phyloP scores from a whole-genome alignment of 1,140 invertebrate species.

The Muscidifurax raptorellus region DNA sequence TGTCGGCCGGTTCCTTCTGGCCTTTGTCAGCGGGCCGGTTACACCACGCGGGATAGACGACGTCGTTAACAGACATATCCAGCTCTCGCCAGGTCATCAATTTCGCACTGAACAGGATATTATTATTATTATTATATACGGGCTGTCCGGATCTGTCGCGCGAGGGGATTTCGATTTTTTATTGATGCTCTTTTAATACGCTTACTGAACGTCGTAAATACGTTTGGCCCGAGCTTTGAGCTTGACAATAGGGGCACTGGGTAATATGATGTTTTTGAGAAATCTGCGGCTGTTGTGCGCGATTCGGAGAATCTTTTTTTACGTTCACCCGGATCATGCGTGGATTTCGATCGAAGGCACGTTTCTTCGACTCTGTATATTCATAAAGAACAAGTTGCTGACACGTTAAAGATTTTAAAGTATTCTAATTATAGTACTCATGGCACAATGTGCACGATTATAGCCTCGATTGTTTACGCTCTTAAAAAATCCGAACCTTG shows the following conservation, averaged over 20 bases:
- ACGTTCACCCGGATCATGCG: neutral
- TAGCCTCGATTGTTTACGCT: neutral
- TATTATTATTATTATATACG: constrained; percentile 15
- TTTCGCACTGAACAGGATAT: constrained; percentile 14
- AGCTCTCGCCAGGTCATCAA: neutral
- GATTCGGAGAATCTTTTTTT: neutral
- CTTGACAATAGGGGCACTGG: neutral
- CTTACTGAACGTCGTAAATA: neutral
- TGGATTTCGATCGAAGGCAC: neutral
- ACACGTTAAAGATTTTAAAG: too few species aligned
- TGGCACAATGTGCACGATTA: neutral
- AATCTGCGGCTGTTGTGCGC: neutral
- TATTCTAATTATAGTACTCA: too few species aligned
- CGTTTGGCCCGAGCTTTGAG: neutral
- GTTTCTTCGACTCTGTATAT: neutral
- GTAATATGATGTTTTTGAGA: neutral
- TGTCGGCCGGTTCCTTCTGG: neutral
- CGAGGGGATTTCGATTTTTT: neutral
- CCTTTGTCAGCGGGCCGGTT: neutral
- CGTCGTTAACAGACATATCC: neutral
- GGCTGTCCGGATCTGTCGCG: neutral
- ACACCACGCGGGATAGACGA: neutral
- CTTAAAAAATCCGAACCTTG: neutral
- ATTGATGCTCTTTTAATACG: neutral
- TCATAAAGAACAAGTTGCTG: too few species aligned